These are phyloP conservation scores for Tachyglossus aculeatus DNA, from an alignment of 2,797 vertebrate genomes.

Conservation along the genomic window DNA sequence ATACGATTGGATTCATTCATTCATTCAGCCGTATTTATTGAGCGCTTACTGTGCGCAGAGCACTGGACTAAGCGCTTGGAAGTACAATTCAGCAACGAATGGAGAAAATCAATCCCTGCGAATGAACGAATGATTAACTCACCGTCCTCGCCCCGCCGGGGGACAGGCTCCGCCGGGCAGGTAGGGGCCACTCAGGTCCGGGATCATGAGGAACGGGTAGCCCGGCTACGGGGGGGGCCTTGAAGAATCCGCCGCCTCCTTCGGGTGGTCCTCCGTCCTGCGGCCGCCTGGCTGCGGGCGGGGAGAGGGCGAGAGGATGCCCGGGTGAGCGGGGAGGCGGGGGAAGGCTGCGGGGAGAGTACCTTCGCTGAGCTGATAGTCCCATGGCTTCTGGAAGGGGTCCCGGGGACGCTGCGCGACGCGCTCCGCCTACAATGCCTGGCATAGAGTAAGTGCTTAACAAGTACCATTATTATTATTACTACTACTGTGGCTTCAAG, in stretches of 20 bases:
- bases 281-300: slow-evolving; percentile 89
- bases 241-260: slow-evolving; percentile 92
- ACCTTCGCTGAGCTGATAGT: slow-evolving; percentile 90
- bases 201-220: slow-evolving; percentile 97
- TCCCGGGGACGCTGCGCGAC: slow-evolving; percentile 85
- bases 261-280: slow-evolving; percentile 84
- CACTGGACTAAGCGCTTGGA: no score
- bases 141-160: slow-evolving; percentile 90
- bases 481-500: no score
- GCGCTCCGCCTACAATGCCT: slow-evolving; percentile 90
- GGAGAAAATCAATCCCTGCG: no score
- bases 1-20: no score
- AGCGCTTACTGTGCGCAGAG: no score
- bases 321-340: no score
- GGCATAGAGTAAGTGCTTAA: no score
- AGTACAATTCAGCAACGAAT: no score
- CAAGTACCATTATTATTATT: no score
- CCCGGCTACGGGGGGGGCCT: slow-evolving; percentile 90
- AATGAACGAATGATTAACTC: no score
- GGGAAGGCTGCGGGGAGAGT: neutral
- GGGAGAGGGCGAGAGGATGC: slow-evolving; percentile 49
- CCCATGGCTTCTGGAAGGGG: slow-evolving; percentile 90
- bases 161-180: slow-evolving; percentile 91
- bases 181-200: slow-evolving; percentile 91
- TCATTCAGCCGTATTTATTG: no score